phyloP scores from a whole-genome alignment of 1,140 invertebrate species.

The Trigoniulus corallinus region DNA sequence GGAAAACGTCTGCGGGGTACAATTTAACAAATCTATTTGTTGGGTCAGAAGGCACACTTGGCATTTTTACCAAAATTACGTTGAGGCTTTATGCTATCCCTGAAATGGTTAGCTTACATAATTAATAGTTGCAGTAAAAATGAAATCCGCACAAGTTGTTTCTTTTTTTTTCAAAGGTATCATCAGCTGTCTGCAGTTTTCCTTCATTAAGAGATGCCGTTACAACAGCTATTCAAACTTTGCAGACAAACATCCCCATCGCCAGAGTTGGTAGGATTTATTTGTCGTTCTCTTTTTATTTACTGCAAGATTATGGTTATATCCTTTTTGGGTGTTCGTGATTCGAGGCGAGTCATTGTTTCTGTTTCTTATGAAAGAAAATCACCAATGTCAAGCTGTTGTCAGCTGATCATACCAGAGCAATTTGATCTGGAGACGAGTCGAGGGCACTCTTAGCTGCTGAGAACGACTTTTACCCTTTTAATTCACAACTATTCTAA shows the following conservation, averaged over 20 bases:
- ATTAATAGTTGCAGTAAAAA: neutral
- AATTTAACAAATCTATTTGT: slow-evolving; percentile 40
- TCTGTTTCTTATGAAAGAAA: too few relatives aligned
- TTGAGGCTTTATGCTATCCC: slow-evolving; percentile 34
- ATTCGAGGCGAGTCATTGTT: too few relatives aligned
- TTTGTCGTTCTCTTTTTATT: too few relatives aligned
- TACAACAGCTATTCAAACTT: slow-evolving; percentile 31
- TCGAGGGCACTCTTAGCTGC: too few relatives aligned
- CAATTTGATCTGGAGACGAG: too few relatives aligned
- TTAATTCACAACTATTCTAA: too few relatives aligned
- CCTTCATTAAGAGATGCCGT: slow-evolving; percentile 30
- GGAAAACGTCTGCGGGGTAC: slow-evolving; percentile 39
- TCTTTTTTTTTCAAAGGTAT: neutral
- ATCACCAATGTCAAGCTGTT: too few relatives aligned
- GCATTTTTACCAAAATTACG: slow-evolving; percentile 36
- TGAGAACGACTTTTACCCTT: too few relatives aligned
- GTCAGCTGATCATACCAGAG: too few relatives aligned
- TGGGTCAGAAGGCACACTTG: slow-evolving; percentile 40
- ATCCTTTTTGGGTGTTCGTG: too few relatives aligned
- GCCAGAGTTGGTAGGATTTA: slow-evolving; percentile 35
- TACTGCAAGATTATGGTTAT: too few relatives aligned
- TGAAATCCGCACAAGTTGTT: neutral
- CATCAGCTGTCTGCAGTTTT: slow-evolving; percentile 28
- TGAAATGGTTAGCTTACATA: slow-evolving; percentile 27
- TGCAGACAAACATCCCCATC: slow-evolving; percentile 34